Evolutionary conservation across 2,113 vertebrate genomes (phyloP).

Genomic region (Paradoxurus hermaphroditus): DNA sequence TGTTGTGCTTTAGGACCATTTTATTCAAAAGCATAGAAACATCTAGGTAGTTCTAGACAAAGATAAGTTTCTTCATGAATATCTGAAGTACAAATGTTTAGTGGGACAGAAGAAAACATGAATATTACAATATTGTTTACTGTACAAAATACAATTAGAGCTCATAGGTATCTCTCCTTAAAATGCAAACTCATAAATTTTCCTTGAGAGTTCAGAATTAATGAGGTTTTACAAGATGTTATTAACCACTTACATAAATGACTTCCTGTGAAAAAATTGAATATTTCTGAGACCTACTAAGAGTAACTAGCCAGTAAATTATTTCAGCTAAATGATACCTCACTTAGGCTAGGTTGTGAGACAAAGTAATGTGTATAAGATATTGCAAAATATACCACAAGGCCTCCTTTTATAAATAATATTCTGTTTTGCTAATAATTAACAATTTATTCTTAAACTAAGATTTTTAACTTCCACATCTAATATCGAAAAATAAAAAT

Average conservation of each 20-base stretch:
- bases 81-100: background rate
- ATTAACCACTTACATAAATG: conserved; percentile 84
- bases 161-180: conserved; percentile 82
- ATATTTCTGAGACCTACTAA: conserved; percentile 40
- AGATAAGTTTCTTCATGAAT: background rate
- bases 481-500: background rate
- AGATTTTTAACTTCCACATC: background rate
- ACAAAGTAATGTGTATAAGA: background rate
- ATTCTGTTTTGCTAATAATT: background rate
- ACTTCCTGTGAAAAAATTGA: conserved; percentile 79
- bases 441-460: background rate
- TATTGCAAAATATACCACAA: background rate
- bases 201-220: conserved; percentile 79
- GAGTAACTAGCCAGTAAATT: conserved; percentile 24
- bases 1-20: background rate
- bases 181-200: conserved; percentile 83
- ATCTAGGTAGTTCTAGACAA: background rate
- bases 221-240: conserved; percentile 79
- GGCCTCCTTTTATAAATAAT: background rate
- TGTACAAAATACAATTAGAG: conserved; percentile 84
- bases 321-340: conserved; percentile 56
- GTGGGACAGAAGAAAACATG: background rate
- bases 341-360: background rate
- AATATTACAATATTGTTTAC: conserved; percentile 76
- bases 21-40: background rate